These are phyloP conservation scores for Drosophila arawakana DNA, from an alignment of 1,140 invertebrate species.

Conservation along the genomic window DNA sequence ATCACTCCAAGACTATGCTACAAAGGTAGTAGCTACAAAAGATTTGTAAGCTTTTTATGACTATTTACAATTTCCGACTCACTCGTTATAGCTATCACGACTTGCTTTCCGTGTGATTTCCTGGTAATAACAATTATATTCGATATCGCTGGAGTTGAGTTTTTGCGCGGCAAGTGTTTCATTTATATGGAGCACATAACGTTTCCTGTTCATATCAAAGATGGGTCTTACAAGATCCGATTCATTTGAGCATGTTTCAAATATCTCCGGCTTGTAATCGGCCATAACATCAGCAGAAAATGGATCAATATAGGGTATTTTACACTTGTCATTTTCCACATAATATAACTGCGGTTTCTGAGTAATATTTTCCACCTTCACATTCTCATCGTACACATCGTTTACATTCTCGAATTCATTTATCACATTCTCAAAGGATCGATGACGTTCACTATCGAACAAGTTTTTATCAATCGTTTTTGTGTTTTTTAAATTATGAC, in stretches of 20 bases:
- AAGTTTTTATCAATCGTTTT: neutral
- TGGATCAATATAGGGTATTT: conserved; percentile 65
- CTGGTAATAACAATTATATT: conserved; percentile 69
- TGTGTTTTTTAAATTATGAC: neutral
- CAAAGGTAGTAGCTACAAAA: too few species aligned
- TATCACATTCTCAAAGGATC: neutral
- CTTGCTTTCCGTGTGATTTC: conserved; percentile 45
- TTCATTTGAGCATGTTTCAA: conserved; percentile 59
- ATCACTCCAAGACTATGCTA: too few species aligned
- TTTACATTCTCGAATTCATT: neutral
- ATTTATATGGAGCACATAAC: conserved; percentile 57
- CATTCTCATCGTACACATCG: neutral
- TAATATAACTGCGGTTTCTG: conserved; percentile 24
- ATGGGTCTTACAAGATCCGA: conserved; percentile 55
- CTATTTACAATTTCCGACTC: conserved; percentile 13
- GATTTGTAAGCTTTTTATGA: neutral
- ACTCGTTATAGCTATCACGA: conserved; percentile 59
- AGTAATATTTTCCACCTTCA: neutral
- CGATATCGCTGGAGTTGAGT: conserved; percentile 46
- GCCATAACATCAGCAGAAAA: conserved; percentile 46
- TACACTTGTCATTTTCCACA: conserved; percentile 50
- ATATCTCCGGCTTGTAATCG: conserved; percentile 27
- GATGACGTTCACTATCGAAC: neutral
- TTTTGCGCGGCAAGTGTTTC: conserved; percentile 38
- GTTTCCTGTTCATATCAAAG: conserved; percentile 42